phyloP scores from a whole-genome alignment of 1,140 invertebrate genomes.

The Agrypnia vestita region DNA sequence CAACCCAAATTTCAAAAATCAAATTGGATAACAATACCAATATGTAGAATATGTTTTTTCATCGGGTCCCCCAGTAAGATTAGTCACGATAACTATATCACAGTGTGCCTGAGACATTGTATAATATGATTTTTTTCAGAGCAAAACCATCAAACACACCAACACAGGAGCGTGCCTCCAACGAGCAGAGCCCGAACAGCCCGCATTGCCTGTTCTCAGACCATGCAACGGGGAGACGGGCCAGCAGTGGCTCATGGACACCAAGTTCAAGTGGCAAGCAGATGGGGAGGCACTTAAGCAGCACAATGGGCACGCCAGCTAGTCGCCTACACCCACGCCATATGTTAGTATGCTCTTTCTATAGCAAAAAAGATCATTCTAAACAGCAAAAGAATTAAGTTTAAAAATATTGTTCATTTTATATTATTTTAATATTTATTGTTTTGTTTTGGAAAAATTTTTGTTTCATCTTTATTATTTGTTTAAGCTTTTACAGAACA shows the following conservation, averaged over 20 bases:
- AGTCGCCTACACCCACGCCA: conserved; percentile 45
- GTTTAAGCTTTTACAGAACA: no score
- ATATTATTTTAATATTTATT: no score
- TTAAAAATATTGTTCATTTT: no score
- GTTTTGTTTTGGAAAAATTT: no score
- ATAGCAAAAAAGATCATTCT: no score
- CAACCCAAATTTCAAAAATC: no score
- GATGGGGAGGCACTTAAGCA: conserved; percentile 58
- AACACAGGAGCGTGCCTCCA: conserved; percentile 94
- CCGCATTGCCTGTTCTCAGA: conserved; percentile 82
- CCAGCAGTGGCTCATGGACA: conserved; percentile 97
- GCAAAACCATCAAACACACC: conserved; percentile 89
- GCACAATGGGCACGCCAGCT: conserved; percentile 60
- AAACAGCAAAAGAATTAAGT: no score
- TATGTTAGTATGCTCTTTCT: conserved; percentile 2
- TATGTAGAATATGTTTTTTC: no score
- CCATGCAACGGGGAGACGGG: conserved; percentile 82
- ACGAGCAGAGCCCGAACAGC: conserved; percentile 86
- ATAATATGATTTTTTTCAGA: conserved; percentile 78
- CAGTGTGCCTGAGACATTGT: neutral
- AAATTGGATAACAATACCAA: no score
- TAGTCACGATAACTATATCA: no score
- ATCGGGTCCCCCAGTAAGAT: no score
- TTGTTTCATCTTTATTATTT: no score
- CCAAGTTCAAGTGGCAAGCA: conserved; percentile 96